Percentiles rank a stretch among this genome's conserved stretches.
These are phyloP conservation scores for Blastobasis adustella DNA, from an alignment of 2,888 invertebrate species.

Conservation along the genomic window DNA sequence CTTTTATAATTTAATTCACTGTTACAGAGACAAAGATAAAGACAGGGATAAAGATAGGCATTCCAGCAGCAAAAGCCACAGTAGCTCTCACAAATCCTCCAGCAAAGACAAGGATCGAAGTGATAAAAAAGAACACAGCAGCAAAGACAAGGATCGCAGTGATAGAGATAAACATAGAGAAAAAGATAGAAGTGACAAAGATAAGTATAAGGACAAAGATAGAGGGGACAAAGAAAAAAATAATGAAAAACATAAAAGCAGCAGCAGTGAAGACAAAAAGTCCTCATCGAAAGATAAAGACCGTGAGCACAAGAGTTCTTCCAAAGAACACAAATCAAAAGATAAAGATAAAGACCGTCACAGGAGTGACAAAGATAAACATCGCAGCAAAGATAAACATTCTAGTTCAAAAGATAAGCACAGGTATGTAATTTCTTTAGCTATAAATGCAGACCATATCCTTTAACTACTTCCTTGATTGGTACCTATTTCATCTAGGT, in stretches of 20 bases:
- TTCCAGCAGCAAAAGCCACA: slow-evolving; percentile 70
- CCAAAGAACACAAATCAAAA: slow-evolving; percentile 29
- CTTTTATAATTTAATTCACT: background rate
- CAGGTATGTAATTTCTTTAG: slow-evolving; percentile 37
- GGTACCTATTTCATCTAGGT: no score
- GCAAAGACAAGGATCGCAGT: slow-evolving; percentile 42
- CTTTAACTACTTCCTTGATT: no score
- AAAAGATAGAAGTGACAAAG: slow-evolving; percentile 49
- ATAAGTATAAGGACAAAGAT: slow-evolving; percentile 27
- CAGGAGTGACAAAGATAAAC: slow-evolving; percentile 24
- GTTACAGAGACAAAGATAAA: background rate
- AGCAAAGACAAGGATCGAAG: slow-evolving; percentile 70
- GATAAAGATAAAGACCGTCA: slow-evolving; percentile 17
- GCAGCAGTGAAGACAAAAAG: slow-evolving; percentile 37
- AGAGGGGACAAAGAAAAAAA: slow-evolving; percentile 24
- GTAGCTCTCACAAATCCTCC: slow-evolving; percentile 71
- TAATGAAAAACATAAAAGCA: slow-evolving; percentile 30
- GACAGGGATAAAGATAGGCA: slow-evolving; percentile 67
- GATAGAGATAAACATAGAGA: slow-evolving; percentile 50
- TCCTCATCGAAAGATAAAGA: slow-evolving; percentile 22
- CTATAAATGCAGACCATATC: no score
- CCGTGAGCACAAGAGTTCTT: slow-evolving; percentile 19
- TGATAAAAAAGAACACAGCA: slow-evolving; percentile 52
- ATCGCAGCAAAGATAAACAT: slow-evolving; percentile 51
- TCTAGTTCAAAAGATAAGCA: slow-evolving; percentile 75